Evolutionary conservation across 2,797 vertebrate species (phyloP).

Genomic region (Channa striata): DNA sequence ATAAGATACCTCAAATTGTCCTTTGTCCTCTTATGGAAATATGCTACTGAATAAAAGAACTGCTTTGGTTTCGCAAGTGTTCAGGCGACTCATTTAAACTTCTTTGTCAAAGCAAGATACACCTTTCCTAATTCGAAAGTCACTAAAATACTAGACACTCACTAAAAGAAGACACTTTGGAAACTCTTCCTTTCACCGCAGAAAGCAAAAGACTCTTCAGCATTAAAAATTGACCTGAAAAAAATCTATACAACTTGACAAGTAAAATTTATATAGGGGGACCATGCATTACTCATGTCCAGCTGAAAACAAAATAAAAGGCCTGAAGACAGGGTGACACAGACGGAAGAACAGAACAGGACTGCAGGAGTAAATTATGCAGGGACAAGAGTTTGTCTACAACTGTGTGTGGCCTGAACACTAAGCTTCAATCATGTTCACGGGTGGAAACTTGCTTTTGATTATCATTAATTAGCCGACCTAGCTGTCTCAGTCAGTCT

Average conservation of each 20-base stretch:
- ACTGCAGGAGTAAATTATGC: conserved; percentile 6
- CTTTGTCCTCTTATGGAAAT: not conserved
- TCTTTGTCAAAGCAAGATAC: too few species aligned
- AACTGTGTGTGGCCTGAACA: conserved; percentile 14
- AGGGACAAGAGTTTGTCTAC: conserved; percentile 11
- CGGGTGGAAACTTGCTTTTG: conserved; percentile 19
- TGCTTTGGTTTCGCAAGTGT: not conserved
- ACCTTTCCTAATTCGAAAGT: not conserved
- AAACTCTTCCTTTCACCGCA: not conserved
- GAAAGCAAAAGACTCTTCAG: not conserved
- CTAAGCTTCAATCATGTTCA: conserved; percentile 14
- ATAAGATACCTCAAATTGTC: not conserved
- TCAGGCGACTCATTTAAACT: not conserved
- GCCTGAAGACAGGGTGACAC: not conserved
- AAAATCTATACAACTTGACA: conserved; percentile 4
- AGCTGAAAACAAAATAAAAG: not conserved
- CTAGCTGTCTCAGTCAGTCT: conserved; percentile 9
- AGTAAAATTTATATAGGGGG: not conserved
- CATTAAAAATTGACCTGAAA: not conserved
- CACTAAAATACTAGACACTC: not conserved
- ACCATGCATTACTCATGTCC: not conserved
- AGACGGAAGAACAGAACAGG: not conserved
- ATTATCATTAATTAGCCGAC: conserved; percentile 43
- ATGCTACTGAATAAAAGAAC: not conserved
- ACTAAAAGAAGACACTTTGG: not conserved